phyloP scores from a whole-genome alignment of 2,113 vertebrate genomes.

The Nannobrachium achirus region DNA sequence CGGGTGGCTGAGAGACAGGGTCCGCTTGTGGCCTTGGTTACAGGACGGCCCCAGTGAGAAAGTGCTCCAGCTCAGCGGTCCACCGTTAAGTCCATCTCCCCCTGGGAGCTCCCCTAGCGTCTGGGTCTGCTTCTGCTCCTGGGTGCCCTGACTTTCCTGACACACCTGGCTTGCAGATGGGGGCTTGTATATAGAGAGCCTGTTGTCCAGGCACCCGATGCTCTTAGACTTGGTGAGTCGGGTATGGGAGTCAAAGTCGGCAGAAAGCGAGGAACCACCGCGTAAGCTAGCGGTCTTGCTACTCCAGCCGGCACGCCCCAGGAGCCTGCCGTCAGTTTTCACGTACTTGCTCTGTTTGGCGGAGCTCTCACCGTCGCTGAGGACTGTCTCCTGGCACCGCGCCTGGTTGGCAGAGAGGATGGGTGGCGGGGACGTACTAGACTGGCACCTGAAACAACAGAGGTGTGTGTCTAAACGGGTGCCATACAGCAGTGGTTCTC shows the following conservation, averaged over 20 bases:
- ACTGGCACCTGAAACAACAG: slow-evolving; percentile 87
- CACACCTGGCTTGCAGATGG: slow-evolving; percentile 54
- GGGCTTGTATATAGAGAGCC: slow-evolving; percentile 84
- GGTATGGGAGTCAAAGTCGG: slow-evolving; percentile 72
- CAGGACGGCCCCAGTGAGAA: slow-evolving; percentile 81
- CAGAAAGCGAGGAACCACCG: slow-evolving; percentile 71
- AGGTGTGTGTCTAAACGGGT: slow-evolving; percentile 12
- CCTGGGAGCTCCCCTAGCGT: slow-evolving; percentile 60
- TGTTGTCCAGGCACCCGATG: slow-evolving; percentile 88
- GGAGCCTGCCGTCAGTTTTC: slow-evolving; percentile 79
- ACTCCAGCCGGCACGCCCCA: slow-evolving; percentile 81
- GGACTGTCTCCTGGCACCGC: slow-evolving; percentile 79
- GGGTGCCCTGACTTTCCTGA: slow-evolving; percentile 70
- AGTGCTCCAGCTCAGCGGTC: slow-evolving; percentile 82
- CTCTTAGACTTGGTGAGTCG: slow-evolving; percentile 85
- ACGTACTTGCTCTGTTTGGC: slow-evolving; percentile 77
- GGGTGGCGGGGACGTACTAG: slow-evolving; percentile 85
- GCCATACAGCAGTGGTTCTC: too few species aligned
- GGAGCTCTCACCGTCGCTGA: slow-evolving; percentile 86
- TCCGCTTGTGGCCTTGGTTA: slow-evolving; percentile 79
- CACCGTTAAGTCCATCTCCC: slow-evolving; percentile 78
- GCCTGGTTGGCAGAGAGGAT: slow-evolving; percentile 82
- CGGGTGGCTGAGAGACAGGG: slow-evolving; percentile 79
- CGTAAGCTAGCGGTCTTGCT: slow-evolving; percentile 68
- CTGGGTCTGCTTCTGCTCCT: slow-evolving; percentile 57